These are phyloP conservation scores for Platalea minor DNA, from an alignment of 2,797 vertebrate genomes.

Conservation along the genomic window DNA sequence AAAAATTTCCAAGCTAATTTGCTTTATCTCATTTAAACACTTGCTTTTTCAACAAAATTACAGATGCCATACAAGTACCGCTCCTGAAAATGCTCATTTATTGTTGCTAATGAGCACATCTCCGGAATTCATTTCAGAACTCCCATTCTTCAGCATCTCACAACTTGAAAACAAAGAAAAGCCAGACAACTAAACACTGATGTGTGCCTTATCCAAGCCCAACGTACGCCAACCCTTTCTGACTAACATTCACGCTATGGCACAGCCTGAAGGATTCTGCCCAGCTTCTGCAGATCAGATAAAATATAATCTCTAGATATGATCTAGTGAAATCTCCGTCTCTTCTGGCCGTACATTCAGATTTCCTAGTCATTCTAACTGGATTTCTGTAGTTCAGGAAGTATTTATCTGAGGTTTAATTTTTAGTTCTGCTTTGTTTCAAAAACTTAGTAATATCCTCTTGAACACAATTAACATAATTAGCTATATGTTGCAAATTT, in stretches of 20 bases:
- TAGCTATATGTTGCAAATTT: neutral
- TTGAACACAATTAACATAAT: neutral
- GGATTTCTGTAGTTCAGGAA: neutral
- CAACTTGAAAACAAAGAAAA: neutral
- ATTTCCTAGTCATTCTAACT: neutral
- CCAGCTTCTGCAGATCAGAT: neutral
- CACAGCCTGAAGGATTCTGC: neutral
- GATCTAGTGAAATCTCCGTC: neutral
- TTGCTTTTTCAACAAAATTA: neutral
- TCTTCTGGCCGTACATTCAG: neutral
- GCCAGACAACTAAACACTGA: neutral
- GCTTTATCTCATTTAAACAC: neutral
- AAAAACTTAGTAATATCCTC: neutral
- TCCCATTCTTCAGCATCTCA: neutral
- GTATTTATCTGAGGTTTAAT: neutral
- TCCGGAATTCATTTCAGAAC: neutral
- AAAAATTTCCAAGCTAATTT: neutral
- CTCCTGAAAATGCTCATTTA: neutral
- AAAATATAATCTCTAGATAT: neutral
- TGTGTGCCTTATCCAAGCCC: neutral
- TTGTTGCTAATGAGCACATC: neutral
- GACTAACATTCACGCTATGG: too few species aligned
- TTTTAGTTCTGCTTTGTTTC: conserved; percentile 21
- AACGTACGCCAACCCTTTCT: fast-evolving
- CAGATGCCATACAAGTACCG: neutral